These are phyloP conservation scores for Amphiprion percula DNA, from an alignment of 2,113 vertebrate species.

Conservation along the genomic window DNA sequence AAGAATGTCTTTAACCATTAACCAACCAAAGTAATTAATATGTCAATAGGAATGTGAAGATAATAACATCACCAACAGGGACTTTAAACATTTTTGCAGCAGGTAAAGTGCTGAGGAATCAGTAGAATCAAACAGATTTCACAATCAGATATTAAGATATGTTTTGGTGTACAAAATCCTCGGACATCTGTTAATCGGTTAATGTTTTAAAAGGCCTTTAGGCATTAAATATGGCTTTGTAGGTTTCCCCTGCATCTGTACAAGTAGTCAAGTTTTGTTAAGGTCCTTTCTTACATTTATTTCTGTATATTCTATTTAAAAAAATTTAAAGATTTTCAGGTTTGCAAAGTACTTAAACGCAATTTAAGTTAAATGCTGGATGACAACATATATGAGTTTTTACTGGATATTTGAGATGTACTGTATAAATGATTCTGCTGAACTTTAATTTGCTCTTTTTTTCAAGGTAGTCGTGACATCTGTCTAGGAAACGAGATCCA, in stretches of 20 bases:
- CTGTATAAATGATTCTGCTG: neutral
- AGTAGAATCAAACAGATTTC: neutral
- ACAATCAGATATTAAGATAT: constrained; percentile 10
- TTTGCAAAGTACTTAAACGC: no score
- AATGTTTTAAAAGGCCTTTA: neutral
- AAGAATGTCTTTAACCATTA: neutral
- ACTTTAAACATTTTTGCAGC: neutral
- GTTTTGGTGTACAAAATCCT: neutral
- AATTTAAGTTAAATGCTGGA: neutral
- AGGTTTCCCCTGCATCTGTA: no score
- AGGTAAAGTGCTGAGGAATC: neutral
- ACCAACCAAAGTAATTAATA: neutral
- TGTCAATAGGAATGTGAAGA: neutral
- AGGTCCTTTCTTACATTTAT: no score
- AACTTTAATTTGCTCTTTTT: neutral
- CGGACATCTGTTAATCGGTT: neutral
- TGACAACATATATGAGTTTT: neutral
- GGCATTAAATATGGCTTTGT: no score
- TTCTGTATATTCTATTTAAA: no score
- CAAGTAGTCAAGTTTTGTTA: no score
- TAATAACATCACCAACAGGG: neutral
- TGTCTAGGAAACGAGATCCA: constrained; percentile 34
- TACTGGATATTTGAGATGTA: neutral
- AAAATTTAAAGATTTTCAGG: no score
- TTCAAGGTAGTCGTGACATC: neutral